Evolutionary conservation across 2,888 invertebrate genomes (phyloP).

Genomic region (Agrotis clavis): DNA sequence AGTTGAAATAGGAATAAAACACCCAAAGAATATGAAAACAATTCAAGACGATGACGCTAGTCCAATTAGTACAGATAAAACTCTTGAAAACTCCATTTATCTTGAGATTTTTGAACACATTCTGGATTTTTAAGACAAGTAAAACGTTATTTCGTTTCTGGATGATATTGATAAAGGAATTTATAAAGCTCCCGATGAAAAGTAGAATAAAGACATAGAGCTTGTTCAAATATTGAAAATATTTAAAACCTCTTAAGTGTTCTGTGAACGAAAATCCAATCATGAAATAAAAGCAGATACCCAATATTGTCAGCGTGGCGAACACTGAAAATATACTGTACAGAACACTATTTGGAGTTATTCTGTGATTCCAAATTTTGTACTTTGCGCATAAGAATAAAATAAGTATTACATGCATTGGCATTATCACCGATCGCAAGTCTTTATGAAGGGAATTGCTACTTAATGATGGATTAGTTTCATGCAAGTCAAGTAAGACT

Average conservation of each 20-base stretch:
- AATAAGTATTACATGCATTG: slow-evolving; percentile 25
- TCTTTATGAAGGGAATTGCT: slow-evolving; percentile 6
- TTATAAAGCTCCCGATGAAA: slow-evolving; percentile 12
- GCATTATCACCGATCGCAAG: slow-evolving; percentile 2
- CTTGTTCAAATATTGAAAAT: slow-evolving; percentile 19
- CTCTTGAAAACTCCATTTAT: not conserved
- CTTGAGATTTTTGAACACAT: slow-evolving; percentile 18
- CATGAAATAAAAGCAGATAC: slow-evolving; percentile 18
- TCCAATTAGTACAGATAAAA: not conserved
- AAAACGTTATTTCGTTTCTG: slow-evolving; percentile 16
- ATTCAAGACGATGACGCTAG: not conserved
- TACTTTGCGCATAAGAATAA: slow-evolving; percentile 20
- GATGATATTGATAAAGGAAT: slow-evolving; percentile 4
- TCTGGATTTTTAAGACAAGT: slow-evolving; percentile 28
- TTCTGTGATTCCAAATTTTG: slow-evolving; percentile 5
- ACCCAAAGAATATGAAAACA: slow-evolving; percentile 3
- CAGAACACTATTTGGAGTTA: slow-evolving; percentile 30
- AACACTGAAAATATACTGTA: not conserved
- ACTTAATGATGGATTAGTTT: not conserved
- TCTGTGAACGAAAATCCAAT: slow-evolving; percentile 11
- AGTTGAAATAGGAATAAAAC: slow-evolving; percentile 15
- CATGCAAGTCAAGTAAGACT: not conserved
- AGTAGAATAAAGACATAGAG: slow-evolving; percentile 5
- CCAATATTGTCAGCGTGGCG: slow-evolving; percentile 1
- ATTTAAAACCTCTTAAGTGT: slow-evolving; percentile 6